These are phyloP conservation scores for Etheostoma cragini DNA, from an alignment of 2,113 vertebrate species.

Conservation along the genomic window DNA sequence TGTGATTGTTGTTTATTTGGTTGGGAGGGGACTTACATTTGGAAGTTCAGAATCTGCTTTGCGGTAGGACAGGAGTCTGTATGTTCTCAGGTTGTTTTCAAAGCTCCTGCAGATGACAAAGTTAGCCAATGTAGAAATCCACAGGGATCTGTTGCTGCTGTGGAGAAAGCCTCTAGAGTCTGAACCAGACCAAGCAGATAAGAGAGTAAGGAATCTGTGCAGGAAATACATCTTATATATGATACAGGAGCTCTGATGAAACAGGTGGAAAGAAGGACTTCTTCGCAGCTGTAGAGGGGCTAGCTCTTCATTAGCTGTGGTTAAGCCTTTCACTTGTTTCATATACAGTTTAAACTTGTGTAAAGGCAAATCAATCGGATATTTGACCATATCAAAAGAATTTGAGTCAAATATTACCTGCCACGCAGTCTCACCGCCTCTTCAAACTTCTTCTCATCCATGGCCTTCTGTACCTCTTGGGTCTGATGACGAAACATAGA, in stretches of 20 bases:
- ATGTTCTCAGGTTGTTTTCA: constrained; percentile 92
- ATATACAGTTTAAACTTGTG: neutral
- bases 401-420: constrained; percentile 78
- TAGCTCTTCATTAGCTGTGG: neutral
- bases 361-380: neutral
- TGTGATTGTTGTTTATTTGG: neutral
- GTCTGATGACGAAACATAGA: constrained; percentile 82
- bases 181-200: neutral
- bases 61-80: constrained; percentile 90
- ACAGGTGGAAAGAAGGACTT: neutral
- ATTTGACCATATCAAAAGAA: neutral
- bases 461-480: constrained; percentile 96
- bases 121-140: neutral
- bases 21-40: constrained; percentile 59
- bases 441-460: constrained; percentile 94
- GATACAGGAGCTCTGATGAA: neutral
- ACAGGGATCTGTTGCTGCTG: neutral
- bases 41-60: constrained; percentile 85
- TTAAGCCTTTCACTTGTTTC: neutral
- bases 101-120: constrained; percentile 86
- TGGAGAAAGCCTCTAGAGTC: neutral
- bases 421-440: constrained; percentile 94
- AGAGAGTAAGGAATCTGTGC: neutral
- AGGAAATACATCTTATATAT: neutral
- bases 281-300: neutral